Evolutionary conservation across 1,140 invertebrate genomes (phyloP), one percentile per base, ranked within the genome.

Genomic region (Drepana arcuata): DNA sequence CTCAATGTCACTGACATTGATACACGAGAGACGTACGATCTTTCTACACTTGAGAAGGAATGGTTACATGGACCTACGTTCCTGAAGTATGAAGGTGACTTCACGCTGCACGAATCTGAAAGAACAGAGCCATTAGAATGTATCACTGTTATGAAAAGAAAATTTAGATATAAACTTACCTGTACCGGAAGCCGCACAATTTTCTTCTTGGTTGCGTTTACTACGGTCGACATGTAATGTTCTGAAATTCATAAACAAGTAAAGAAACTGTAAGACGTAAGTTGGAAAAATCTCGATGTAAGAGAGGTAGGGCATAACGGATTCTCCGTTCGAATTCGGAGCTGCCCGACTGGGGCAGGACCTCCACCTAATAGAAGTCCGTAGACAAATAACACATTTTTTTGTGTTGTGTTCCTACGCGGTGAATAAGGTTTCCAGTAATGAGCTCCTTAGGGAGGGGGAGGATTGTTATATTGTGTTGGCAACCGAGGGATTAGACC

Each of bases 251-350:
- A 31, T 39, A n/a, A 32, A 39, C 1, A 45, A 34, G 12, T 45
- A 36, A 34, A 53, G 7, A 44, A 41, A n/a, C 12, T 49, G 25
- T 49, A 41, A 37, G n/a, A n/a, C n/a, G n/a, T n/a, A n/a, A n/a
- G n/a, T n/a, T n/a, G n/a, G n/a, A n/a, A n/a, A n/a, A n/a, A n/a
- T n/a, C n/a, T n/a, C n/a, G n/a, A n/a, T n/a, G n/a, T n/a, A n/a
- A n/a, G n/a, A n/a, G n/a, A n/a, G n/a, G n/a, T n/a, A n/a, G n/a
- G n/a, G n/a, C n/a, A n/a, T n/a, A n/a, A n/a, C n/a, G n/a, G n/a
- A n/a, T n/a, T n/a, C n/a, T n/a, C n/a, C n/a, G n/a, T n/a, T n/a
- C n/a, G n/a, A n/a, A n/a, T n/a, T n/a, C n/a, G n/a, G n/a, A n/a
- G n/a, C n/a, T n/a, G n/a, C n/a, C n/a, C n/a, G n/a, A n/a, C n/a